Conservation (phyloP, 2,888 invertebrate species). For the Alcis repandata region DNA sequence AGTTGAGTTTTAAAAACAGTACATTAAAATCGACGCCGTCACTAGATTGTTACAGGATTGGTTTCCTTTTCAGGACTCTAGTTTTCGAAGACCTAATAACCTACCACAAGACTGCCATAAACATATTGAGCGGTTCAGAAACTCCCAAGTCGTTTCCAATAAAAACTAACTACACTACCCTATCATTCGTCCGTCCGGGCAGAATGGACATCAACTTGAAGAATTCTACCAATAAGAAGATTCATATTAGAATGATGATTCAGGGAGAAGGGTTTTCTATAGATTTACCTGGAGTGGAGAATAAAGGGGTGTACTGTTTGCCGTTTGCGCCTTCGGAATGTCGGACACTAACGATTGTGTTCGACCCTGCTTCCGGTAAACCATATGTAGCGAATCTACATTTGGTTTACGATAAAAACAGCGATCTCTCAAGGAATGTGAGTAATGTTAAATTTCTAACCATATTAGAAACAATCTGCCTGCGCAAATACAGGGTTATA, state of each 20-base stretch:
- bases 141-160: constrained; percentile 71
- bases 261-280: constrained; percentile 76
- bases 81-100: constrained; percentile 70
- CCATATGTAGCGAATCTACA: constrained; percentile 69
- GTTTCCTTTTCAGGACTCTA: constrained; percentile 63
- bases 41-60: neutral
- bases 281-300: constrained; percentile 69
- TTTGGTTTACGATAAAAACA: constrained; percentile 71
- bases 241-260: constrained; percentile 72
- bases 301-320: constrained; percentile 66
- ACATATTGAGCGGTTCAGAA: constrained; percentile 66
- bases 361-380: constrained; percentile 60
- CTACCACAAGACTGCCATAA: constrained; percentile 60
- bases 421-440: constrained; percentile 73
- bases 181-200: constrained; percentile 75
- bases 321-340: constrained; percentile 72
- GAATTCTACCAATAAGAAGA: constrained; percentile 68
- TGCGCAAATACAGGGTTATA: no score
- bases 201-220: constrained; percentile 77
- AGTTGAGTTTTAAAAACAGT: no score
- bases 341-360: constrained; percentile 68
- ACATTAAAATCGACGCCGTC: neutral
- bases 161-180: constrained; percentile 67
- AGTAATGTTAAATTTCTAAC: constrained; percentile 24
- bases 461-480: no score